A percentile compares a stretch with the other conserved stretches of the same genome.
These are phyloP conservation scores for Asobara japonica DNA, from an alignment of 1,140 invertebrate species.

Conservation along the genomic window DNA sequence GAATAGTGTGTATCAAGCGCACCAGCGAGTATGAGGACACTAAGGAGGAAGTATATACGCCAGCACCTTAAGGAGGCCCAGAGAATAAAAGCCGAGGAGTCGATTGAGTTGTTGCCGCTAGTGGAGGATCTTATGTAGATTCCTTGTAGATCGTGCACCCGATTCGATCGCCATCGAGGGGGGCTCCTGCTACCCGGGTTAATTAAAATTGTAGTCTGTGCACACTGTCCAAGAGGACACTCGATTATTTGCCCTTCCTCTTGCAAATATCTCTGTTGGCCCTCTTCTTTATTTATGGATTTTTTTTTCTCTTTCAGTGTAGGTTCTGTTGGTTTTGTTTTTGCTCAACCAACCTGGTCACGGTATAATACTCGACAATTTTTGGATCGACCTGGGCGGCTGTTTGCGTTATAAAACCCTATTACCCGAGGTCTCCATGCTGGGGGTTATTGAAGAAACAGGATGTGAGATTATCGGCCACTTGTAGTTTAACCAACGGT, in stretches of 20 bases:
- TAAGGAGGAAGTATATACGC: constrained; percentile 1
- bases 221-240: constrained; percentile 28
- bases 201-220: constrained; percentile 66
- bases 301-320: not conserved
- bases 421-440: constrained; percentile 45
- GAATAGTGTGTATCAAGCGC: constrained; percentile 47
- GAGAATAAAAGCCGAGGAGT: constrained; percentile 54
- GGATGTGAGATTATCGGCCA: constrained; percentile 9
- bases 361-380: constrained; percentile 55
- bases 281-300: constrained; percentile 13
- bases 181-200: constrained; percentile 63
- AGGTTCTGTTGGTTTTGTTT: not conserved
- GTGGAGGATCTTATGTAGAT: constrained; percentile 70
- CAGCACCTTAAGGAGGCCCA: constrained; percentile 12
- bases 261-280: constrained; percentile 35
- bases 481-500: not conserved
- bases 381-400: constrained; percentile 57
- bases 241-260: constrained; percentile 10
- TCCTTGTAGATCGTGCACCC: constrained; percentile 69
- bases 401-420: constrained; percentile 52
- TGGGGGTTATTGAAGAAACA: constrained; percentile 1
- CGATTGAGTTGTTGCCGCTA: constrained; percentile 68
- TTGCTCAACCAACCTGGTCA: not conserved
- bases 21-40: constrained; percentile 26
- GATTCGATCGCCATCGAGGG: constrained; percentile 66